Percentiles rank a stretch among this genome's conserved stretches.
These are phyloP conservation scores for Axis porcinus DNA, from an alignment of 2,113 vertebrate genomes.

Conservation along the genomic window DNA sequence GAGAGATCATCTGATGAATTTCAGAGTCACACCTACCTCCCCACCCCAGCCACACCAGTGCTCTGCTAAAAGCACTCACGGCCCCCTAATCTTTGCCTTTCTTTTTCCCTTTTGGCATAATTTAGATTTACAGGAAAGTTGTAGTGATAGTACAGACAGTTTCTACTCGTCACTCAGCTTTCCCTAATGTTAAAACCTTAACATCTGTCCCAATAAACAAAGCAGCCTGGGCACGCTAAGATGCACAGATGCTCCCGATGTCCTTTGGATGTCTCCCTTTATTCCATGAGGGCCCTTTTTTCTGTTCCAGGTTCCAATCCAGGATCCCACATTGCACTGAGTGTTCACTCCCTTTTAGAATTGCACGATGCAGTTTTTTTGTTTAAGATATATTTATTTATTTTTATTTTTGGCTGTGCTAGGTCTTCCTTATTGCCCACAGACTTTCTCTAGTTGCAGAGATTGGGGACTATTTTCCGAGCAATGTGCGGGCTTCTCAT, in stretches of 20 bases:
- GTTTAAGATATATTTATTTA: background rate
- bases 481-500: background rate
- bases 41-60: background rate
- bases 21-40: background rate
- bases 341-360: background rate
- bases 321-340: background rate
- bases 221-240: background rate
- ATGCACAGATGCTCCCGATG: background rate
- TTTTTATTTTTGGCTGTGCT: background rate
- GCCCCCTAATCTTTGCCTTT: background rate
- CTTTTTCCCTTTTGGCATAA: background rate
- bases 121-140: background rate
- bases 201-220: background rate
- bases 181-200: background rate
- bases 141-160: background rate
- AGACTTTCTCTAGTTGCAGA: background rate
- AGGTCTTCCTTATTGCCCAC: background rate
- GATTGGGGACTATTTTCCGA: background rate
- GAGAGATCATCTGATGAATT: background rate
- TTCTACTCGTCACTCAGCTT: background rate
- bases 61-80: background rate
- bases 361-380: background rate
- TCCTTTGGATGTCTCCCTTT: background rate
- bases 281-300: background rate
- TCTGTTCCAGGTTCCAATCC: background rate